A percentile compares a stretch with the other conserved stretches of the same genome.
These are phyloP conservation scores for Microchrysa polita DNA, from an alignment of 2,888 invertebrate genomes.

Conservation along the genomic window DNA sequence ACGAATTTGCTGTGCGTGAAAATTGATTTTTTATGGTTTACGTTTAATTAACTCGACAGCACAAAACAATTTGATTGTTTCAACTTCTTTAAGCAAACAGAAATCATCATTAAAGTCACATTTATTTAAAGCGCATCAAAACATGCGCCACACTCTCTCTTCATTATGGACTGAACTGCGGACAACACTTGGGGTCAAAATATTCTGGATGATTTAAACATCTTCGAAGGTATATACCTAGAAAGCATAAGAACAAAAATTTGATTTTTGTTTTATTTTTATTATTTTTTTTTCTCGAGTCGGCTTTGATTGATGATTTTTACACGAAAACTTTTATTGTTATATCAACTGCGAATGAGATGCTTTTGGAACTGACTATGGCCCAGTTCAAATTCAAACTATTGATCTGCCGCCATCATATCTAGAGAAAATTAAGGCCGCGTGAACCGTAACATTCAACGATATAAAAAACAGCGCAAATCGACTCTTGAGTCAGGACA, in stretches of 20 bases:
- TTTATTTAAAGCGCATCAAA: constrained; percentile 34
- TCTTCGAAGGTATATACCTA: neutral
- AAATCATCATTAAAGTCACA: constrained; percentile 45
- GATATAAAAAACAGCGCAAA: constrained; percentile 4
- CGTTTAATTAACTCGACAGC: constrained; percentile 28
- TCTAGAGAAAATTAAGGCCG: neutral
- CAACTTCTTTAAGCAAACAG: constrained; percentile 15
- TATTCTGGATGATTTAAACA: neutral
- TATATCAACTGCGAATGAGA: constrained; percentile 30
- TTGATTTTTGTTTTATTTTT: neutral
- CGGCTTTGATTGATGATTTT: constrained; percentile 41
- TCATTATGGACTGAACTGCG: no score
- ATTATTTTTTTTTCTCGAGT: no score
- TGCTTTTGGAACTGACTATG: neutral
- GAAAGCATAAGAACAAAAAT: neutral
- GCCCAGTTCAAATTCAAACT: constrained; percentile 12
- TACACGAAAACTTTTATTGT: constrained; percentile 40
- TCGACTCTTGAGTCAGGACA: neutral
- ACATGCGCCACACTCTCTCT: neutral
- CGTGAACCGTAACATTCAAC: constrained; percentile 1
- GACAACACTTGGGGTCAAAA: no score
- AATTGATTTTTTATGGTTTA: constrained; percentile 31
- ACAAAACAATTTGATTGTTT: constrained; percentile 36
- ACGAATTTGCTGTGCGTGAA: constrained; percentile 33
- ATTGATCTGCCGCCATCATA: constrained; percentile 19